Evolutionary conservation across 2,797 vertebrate genomes (phyloP), one percentile per base, ranked within the genome.

Genomic region (Eulemur rubriventer): DNA sequence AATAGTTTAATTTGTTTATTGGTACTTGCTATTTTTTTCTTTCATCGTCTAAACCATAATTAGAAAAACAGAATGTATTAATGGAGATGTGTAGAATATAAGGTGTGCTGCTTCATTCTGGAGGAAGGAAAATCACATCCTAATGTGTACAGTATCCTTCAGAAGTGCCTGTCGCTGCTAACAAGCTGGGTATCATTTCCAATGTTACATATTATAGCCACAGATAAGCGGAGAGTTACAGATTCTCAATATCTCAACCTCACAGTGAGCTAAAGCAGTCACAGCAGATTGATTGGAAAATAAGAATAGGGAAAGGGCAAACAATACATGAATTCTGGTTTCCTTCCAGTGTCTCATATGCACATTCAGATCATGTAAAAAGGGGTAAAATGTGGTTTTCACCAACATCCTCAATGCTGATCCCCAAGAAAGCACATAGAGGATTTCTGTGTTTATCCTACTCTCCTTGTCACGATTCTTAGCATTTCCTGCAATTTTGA

Each of bases 131-230:
- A 43, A 43, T 8, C 59, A 52, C 10, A 0, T 63, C 16, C 1
- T 2, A 2, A 14, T 1, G 3, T 2, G 2, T 11, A 1, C 0
- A 12, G 24, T 1, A 8, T 48, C 46, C 1, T 83, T 18, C 30
- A 20, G 43, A 67, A 52, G 28, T 2, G 0, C n/a, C 7, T 26
- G 20, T 4, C 13, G 10, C 35, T 28, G 0, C 10, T 38, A 17
- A 12, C 5, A 11, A 46, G 17, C 8, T 35, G 22, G 38, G 11
- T 2, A 22, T 48, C 24, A 10, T n/a, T 22, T 18, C 55, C 79
- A 30, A 8, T 10, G 43, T 33, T 26, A 24, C 10, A 0, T 11
- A 28, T 33, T 20, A 8, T 1, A 1, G 12, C 35, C 14, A n/a
- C 57, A 55, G 26, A 4, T 35, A 11, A 59, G 18, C 20, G 4